These are phyloP conservation scores for Pantherophis guttatus DNA, from an alignment of 2,113 vertebrate genomes.

Conservation along the genomic window DNA sequence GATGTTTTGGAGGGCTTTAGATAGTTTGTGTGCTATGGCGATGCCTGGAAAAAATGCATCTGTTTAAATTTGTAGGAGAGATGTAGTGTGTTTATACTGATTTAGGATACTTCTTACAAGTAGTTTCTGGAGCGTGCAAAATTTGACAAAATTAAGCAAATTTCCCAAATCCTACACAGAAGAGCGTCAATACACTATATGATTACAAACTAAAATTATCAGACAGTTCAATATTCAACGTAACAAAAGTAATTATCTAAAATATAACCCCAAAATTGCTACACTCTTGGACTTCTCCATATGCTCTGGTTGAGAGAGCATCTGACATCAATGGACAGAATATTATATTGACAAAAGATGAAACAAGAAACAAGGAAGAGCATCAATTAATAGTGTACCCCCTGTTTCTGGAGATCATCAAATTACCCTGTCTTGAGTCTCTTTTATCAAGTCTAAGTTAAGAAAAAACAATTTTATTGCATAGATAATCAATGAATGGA, in stretches of 20 bases:
- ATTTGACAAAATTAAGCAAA: not conserved
- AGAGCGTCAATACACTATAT: not conserved
- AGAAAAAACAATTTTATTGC: not conserved
- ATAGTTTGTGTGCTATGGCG: not conserved
- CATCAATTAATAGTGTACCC: not conserved
- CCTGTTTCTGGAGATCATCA: not conserved
- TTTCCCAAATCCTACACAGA: not conserved
- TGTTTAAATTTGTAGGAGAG: not conserved
- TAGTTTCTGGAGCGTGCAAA: not conserved
- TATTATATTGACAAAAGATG: not conserved
- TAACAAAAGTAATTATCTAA: not conserved
- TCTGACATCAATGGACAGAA: not conserved
- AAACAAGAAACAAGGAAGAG: not conserved
- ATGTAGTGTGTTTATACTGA: not conserved
- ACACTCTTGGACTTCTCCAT: not conserved
- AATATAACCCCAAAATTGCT: not conserved
- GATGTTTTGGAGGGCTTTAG: not conserved
- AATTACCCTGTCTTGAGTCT: not conserved
- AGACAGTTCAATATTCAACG: not conserved
- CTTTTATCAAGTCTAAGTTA: not conserved
- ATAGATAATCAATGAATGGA: not conserved
- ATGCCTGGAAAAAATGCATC: not conserved
- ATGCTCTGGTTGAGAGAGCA: not conserved
- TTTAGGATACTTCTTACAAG: not conserved
- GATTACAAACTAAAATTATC: not conserved